Conservation (phyloP, 2,797 vertebrate species). For the Hypotaenidia philippensis region DNA sequence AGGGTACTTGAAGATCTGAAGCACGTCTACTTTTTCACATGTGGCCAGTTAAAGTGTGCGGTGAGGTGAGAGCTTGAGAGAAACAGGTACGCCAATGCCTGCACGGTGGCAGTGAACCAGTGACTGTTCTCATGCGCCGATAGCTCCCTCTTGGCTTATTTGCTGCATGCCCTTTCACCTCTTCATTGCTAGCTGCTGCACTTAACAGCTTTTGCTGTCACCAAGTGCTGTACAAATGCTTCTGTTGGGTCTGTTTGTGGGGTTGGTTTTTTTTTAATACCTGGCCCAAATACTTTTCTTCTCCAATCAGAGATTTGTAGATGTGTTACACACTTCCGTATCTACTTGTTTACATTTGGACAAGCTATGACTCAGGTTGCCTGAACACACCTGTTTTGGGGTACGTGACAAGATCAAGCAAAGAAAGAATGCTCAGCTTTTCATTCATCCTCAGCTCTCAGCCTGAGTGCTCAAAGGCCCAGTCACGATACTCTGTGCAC, state of each 20-base stretch:
- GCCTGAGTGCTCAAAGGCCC: background rate
- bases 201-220: background rate
- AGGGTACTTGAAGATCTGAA: background rate
- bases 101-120: background rate
- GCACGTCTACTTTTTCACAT: background rate
- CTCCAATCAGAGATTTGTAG: background rate
- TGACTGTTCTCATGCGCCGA: background rate
- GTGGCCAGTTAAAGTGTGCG: background rate
- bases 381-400: background rate
- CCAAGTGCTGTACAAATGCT: background rate
- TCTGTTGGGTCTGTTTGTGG: background rate
- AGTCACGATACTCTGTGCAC: background rate
- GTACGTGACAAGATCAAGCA: background rate
- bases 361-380: background rate
- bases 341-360: background rate
- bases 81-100: background rate
- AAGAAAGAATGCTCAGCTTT: accelerated
- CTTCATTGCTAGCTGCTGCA: background rate
- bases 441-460: background rate
- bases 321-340: background rate
- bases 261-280: background rate
- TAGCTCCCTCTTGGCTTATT: background rate
- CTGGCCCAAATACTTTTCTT: background rate
- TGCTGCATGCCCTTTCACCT: background rate
- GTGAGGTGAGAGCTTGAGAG: background rate